Evolutionary conservation across 2,888 invertebrate species (phyloP).

Genomic region (Choreutis nemorana): DNA sequence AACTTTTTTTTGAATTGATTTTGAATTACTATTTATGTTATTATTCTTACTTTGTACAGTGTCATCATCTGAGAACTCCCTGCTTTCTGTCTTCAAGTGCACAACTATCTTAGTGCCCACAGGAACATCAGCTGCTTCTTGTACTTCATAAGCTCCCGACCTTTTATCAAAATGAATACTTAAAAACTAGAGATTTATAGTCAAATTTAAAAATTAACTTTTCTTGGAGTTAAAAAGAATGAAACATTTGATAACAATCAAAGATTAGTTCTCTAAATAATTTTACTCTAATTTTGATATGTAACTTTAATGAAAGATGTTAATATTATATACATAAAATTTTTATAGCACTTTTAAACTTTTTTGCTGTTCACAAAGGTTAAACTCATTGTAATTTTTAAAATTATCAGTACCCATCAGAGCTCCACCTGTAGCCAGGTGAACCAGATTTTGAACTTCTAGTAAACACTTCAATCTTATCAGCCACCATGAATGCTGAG

Average conservation of each 20-base stretch:
- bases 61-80: slow-evolving; percentile 90
- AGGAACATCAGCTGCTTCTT: slow-evolving; percentile 83
- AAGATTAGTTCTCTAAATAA: too few relatives aligned
- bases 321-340: too few relatives aligned
- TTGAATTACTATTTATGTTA: too few relatives aligned
- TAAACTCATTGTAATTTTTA: slow-evolving; percentile 3
- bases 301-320: too few relatives aligned
- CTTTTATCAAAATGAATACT: too few relatives aligned
- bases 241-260: too few relatives aligned
- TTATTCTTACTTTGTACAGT: slow-evolving; percentile 74
- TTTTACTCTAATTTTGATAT: too few relatives aligned
- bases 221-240: too few relatives aligned
- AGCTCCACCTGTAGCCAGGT: slow-evolving; percentile 85
- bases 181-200: too few relatives aligned
- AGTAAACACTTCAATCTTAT: slow-evolving; percentile 92
- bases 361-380: too few relatives aligned
- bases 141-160: slow-evolving; percentile 88
- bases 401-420: slow-evolving; percentile 79
- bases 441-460: slow-evolving; percentile 71
- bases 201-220: too few relatives aligned
- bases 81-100: slow-evolving; percentile 85
- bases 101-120: slow-evolving; percentile 94
- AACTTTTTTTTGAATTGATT: too few relatives aligned
- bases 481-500: slow-evolving; percentile 97
- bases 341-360: slow-evolving; percentile 3